Evolutionary conservation across 2,797 vertebrate genomes (phyloP), one percentile per base, ranked within the genome.

Genomic region (Tenualosa thibaudeaui): DNA sequence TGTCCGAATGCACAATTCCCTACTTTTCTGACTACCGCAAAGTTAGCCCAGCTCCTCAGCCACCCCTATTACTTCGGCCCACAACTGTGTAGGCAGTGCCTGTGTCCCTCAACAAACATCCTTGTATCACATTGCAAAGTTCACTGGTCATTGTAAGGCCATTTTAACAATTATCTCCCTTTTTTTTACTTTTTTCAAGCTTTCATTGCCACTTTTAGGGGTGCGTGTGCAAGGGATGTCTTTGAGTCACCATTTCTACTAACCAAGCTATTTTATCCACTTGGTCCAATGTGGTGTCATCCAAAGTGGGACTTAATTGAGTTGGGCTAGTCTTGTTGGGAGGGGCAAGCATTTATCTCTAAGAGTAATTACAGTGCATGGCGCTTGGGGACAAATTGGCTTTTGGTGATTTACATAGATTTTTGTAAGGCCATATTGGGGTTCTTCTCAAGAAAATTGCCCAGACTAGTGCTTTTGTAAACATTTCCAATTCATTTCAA

Each of bases 401-500:
- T 15, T 75, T 75, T 75, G 19, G 68, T 75, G 68, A 75, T 43
- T 40, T 75, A 6, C 68, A 75, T 75, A 40, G 68, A 75, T 75
- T 75, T 75, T 62, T 62, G 40, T 75, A 17, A 43, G 31, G 6
- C 68, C 68, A 75, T 75, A 75, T 75, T 40, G 31, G 68, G 12
- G 68, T 40, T 75, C 17, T 43, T 75, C 15, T 43, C 68, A 19
- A 75, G 31, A 31, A 75, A 75, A 75, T 75, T 75, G 68, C 68
- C 3, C 68, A 13, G 26, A 71, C 31, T 17, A 37, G 26, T 40
- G 31, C 68, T 75, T 75, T 19, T 75, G 68, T 75, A 75, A 75
- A 75, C 68, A 75, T 75, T 75, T 75, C 68, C 68, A 40, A 75
- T 75, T 75, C 3, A 75, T 40, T 75, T 75, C 37, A 75, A 75